Evolutionary conservation across 2,797 vertebrate genomes (phyloP), one percentile per base, ranked within the genome.

Genomic region (Pteronotus mesoamericanus): DNA sequence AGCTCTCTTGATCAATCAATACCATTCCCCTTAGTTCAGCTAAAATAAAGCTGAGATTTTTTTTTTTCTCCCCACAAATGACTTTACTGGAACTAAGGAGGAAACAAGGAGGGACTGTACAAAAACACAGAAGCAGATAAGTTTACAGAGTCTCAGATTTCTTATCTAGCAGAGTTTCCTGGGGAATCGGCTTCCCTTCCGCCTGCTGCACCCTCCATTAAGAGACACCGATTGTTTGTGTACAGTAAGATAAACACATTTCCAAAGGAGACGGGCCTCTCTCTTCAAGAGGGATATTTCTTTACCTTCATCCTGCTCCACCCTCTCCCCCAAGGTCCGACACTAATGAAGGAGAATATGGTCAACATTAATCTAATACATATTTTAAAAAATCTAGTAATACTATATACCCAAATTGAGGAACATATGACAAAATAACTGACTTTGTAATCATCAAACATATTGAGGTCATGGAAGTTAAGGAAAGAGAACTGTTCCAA

Each of bases 121-220:
- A 89, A 77, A 92, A 91, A 75, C 85, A 86, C 46, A 80, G 83
- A 89, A 89, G 87, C 71, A 68, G 44, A 96, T 39, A 61, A 86
- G 88, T 96, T 95, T 96, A 86, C 66, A 86, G 82, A 84, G 74
- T 39, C 69, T 46, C 80, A 66, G 92, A 94, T 94, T 95, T 96
- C 96, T 97, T 97, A 97, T 97, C 96, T 94, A 59, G 48, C 55
- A 68, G 61, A 53, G 64, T 87, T 97, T 95, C 87, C 96, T 90
- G 95, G 92, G 55, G 77, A 96, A 95, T 95, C 1, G 3, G 75
- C 61, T 97, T 97, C 94, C 96, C 92, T 88, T 66, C 68, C 68
- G 46, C 22, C 8, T 21, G 37, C 1, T 0, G 0, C 11, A 59
- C 87, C 68, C 77, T n/a, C 32, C 21, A 2, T 39, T 24, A 42